These are phyloP conservation scores for Notarius quadriscutis DNA, from an alignment of 2,113 vertebrate genomes.

Conservation along the genomic window DNA sequence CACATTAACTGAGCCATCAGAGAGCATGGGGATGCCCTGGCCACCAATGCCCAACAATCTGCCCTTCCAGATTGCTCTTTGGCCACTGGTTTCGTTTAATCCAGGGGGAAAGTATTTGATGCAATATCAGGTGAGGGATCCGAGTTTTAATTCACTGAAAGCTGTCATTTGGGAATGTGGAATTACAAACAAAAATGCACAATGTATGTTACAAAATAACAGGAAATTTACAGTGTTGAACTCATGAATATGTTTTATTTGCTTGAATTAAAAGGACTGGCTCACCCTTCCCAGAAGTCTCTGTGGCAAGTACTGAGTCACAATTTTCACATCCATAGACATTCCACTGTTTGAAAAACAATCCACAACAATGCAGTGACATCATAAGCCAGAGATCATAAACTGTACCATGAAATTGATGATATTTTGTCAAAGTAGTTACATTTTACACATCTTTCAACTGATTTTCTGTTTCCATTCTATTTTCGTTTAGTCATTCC, in stretches of 20 bases:
- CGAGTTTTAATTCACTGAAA: conserved; percentile 3
- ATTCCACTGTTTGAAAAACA: no score
- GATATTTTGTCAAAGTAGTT: no score
- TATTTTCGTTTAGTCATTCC: no score
- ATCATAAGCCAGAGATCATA: no score
- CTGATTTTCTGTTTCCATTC: no score
- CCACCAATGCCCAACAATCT: conserved; percentile 58
- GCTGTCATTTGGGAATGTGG: neutral
- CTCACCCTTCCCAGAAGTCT: no score
- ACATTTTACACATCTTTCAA: no score
- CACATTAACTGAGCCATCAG: neutral
- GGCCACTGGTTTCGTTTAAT: conserved; percentile 52
- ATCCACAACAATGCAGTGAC: no score
- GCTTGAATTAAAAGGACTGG: no score
- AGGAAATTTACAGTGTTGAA: neutral
- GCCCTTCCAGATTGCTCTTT: conserved; percentile 65
- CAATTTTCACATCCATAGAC: no score
- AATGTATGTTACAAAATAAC: neutral
- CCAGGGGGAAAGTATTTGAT: conserved; percentile 13
- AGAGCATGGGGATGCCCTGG: conserved; percentile 9
- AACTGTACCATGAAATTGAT: no score
- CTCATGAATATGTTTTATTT: neutral
- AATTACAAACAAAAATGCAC: conserved; percentile 1
- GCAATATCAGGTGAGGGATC: neutral
- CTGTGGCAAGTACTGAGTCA: no score